Percentiles rank a stretch among this genome's conserved stretches.
phyloP scores from a whole-genome alignment of 2,888 invertebrate species.

The Microplitis manilae region DNA sequence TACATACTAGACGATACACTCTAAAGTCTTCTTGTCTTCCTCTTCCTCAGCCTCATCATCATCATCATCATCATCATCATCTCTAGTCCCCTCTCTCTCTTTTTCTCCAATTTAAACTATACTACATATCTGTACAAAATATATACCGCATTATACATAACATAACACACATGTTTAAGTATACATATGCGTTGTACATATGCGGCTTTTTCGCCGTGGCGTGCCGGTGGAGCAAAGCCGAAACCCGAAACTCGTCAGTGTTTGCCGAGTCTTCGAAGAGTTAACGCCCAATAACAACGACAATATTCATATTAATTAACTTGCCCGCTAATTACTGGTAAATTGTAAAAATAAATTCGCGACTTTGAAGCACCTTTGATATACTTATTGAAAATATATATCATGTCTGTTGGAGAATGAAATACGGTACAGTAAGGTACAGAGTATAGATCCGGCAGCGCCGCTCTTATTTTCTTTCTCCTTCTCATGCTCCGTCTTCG shows the following conservation, averaged over 20 bases:
- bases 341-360: no score
- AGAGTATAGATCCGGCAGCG: conserved; percentile 42
- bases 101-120: not conserved
- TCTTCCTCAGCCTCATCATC: not conserved
- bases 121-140: not conserved
- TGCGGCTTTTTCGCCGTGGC: not conserved
- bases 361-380: no score
- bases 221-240: conserved; percentile 2
- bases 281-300: not conserved
- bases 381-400: no score
- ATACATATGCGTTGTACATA: not conserved
- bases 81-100: not conserved
- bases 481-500: conserved; percentile 4
- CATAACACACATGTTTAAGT: not conserved
- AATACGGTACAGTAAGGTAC: not conserved
- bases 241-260: conserved; percentile 22
- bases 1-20: no score
- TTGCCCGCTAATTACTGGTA: no score
- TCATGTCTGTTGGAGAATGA: not conserved
- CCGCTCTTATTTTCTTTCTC: conserved; percentile 40
- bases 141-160: not conserved
- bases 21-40: not conserved
- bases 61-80: not conserved
- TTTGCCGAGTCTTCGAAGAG: conserved; percentile 18
- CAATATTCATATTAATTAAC: not conserved